Evolutionary conservation across 2,888 invertebrate species (phyloP).

Genomic region (Mechanitis mazaeus): DNA sequence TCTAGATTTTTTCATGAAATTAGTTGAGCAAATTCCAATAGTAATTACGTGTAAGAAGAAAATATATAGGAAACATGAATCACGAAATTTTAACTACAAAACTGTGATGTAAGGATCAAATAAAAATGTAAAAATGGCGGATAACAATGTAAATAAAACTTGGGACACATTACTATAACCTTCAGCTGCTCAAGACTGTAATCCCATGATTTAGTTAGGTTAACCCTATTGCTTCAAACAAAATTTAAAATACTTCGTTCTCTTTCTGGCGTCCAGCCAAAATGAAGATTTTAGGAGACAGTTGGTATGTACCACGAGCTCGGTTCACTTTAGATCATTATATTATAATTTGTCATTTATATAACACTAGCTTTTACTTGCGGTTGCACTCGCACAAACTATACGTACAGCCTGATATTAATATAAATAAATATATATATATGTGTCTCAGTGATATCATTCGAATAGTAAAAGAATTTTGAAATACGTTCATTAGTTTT

Average conservation of each 20-base stretch:
- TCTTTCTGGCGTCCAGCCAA: constrained; percentile 27
- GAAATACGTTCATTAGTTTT: too few relatives aligned
- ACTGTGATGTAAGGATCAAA: too few relatives aligned
- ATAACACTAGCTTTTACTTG: too few relatives aligned
- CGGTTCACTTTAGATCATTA: neutral
- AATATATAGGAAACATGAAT: too few relatives aligned
- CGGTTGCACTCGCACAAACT: too few relatives aligned
- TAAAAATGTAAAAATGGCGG: neutral
- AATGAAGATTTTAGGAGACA: constrained; percentile 13
- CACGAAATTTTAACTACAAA: too few relatives aligned
- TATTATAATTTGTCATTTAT: neutral
- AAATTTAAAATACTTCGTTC: constrained; percentile 27
- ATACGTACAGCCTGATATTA: too few relatives aligned
- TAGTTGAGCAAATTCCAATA: neutral
- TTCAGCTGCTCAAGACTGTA: constrained; percentile 15
- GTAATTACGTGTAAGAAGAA: too few relatives aligned
- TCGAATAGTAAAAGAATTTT: too few relatives aligned
- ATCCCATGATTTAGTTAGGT: constrained; percentile 19
- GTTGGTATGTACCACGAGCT: constrained; percentile 11
- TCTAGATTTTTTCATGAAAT: neutral
- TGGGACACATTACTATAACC: neutral
- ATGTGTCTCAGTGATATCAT: too few relatives aligned
- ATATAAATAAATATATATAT: too few relatives aligned
- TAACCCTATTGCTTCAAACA: constrained; percentile 21
- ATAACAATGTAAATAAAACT: neutral